Evolutionary conservation across 2,113 vertebrate species (phyloP), one percentile per base, ranked within the genome.

Genomic region (Lichenostomus cassidix): DNA sequence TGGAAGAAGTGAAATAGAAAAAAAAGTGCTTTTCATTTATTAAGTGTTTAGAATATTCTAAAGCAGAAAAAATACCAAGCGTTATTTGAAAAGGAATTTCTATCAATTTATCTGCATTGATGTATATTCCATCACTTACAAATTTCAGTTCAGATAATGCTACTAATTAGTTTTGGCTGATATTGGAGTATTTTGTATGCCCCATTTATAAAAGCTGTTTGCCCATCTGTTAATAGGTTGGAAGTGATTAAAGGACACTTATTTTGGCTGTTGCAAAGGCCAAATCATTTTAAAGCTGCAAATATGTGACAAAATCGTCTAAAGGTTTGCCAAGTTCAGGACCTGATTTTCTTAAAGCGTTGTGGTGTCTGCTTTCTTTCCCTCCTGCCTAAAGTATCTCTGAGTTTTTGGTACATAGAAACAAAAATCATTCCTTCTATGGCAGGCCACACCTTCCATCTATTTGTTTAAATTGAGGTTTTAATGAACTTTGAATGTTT

Each of bases 151-250:
- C 96, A 96, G 96, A 97, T 97, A 98, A 96, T 97, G 84, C 87
- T 97, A 96, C 97, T 98, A 98, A 98, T 97, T 98, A 98, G 97
- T 97, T 98, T 97, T 98, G 98, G 98, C 98, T 98, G 97, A 97
- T 98, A 96, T 9, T 94, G 92, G 94, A 98, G 95, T 97, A 98
- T 98, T 98, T 98, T 98, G 94, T 95, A 97, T 97, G 97, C 97
- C 96, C 97, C 97, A 96, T 97, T 97, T 98, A 97, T 97, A 98
- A 98, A 98, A 98, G 96, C 97, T 97, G 96, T 97, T 98, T 97
- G 94, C 94, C 98, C 97, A 98, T 98, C 98, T 98, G 98, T 97
- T 98, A 98, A 98, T 97, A 98, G 97, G 98, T 98, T 98, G 97
- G 97, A 98, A 97, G 96, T 97, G 96, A 98, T 98, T 98, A 98